These are phyloP conservation scores for Lasioglossum lativentre DNA, from an alignment of 2,888 invertebrate genomes.

Conservation along the genomic window DNA sequence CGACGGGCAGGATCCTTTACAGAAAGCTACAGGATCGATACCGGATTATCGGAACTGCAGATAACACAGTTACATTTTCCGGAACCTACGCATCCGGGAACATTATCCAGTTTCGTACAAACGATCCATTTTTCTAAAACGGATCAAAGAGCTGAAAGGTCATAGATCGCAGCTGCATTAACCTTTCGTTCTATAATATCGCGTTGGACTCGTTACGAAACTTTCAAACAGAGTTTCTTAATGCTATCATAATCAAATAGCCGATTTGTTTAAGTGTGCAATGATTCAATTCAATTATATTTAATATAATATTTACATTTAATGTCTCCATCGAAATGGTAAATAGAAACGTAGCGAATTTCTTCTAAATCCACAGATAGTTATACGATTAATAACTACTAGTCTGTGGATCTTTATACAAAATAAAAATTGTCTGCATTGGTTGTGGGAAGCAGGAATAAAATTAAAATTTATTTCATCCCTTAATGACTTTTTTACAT, in stretches of 20 bases:
- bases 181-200: not conserved
- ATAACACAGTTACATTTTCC: not conserved
- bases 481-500: too few species aligned
- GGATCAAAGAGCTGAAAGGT: not conserved
- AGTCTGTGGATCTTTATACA: too few species aligned
- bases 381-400: not conserved
- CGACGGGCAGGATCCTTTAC: conserved; percentile 13
- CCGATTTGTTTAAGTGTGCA: too few species aligned
- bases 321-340: not conserved
- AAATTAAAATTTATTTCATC: too few species aligned
- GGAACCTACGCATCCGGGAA: not conserved
- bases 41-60: conserved; percentile 25
- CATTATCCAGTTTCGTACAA: not conserved
- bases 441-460: too few species aligned
- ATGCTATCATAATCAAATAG: too few species aligned
- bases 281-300: too few species aligned
- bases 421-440: too few species aligned
- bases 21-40: conserved; percentile 46
- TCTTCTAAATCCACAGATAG: not conserved
- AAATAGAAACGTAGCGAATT: not conserved
- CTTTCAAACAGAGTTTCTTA: not conserved
- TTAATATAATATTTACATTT: too few species aligned
- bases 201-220: not conserved
- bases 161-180: not conserved
- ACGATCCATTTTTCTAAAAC: not conserved